Evolutionary conservation across 2,888 invertebrate genomes (phyloP).

Genomic region (Drosophila stalkeri): DNA sequence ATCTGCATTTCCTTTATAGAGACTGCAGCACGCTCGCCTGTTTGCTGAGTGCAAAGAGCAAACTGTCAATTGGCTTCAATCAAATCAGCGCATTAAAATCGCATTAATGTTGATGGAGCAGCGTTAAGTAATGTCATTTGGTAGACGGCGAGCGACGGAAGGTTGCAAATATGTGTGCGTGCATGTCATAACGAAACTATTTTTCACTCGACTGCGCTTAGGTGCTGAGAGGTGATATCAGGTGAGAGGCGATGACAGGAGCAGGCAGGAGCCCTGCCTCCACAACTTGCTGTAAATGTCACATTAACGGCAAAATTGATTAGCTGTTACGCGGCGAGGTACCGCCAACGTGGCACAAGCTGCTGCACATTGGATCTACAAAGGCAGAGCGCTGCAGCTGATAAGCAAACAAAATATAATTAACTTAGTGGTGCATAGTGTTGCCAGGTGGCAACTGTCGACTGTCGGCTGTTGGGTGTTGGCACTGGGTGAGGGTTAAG

Average conservation of each 20-base stretch:
- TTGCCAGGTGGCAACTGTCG: not conserved
- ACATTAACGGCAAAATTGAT: slow-evolving; percentile 70
- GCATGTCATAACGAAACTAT: slow-evolving; percentile 58
- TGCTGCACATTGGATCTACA: slow-evolving; percentile 5
- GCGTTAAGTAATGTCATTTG: slow-evolving; percentile 40
- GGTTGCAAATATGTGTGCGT: slow-evolving; percentile 23
- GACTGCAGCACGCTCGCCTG: slow-evolving; percentile 7
- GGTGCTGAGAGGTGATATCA: slow-evolving; percentile 6
- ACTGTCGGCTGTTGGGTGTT: not conserved
- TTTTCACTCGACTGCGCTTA: slow-evolving; percentile 59
- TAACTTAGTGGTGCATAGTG: slow-evolving; percentile 38
- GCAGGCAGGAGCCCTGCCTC: slow-evolving; percentile 1
- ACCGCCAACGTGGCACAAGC: slow-evolving; percentile 11
- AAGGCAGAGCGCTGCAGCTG: not conserved
- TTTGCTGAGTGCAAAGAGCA: slow-evolving; percentile 38
- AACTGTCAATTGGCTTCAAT: slow-evolving; percentile 73
- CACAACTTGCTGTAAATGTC: slow-evolving; percentile 33
- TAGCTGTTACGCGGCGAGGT: slow-evolving; percentile 54
- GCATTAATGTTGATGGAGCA: slow-evolving; percentile 61
- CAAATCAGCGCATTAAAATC: slow-evolving; percentile 73
- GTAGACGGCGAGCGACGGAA: not conserved
- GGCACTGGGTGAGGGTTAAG: slow-evolving; percentile 12
- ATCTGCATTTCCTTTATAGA: slow-evolving; percentile 21
- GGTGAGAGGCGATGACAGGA: not conserved
- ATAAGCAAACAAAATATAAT: slow-evolving; percentile 63